Conservation (phyloP, 2,113 vertebrate genomes). For the Aptenodytes forsteri region DNA sequence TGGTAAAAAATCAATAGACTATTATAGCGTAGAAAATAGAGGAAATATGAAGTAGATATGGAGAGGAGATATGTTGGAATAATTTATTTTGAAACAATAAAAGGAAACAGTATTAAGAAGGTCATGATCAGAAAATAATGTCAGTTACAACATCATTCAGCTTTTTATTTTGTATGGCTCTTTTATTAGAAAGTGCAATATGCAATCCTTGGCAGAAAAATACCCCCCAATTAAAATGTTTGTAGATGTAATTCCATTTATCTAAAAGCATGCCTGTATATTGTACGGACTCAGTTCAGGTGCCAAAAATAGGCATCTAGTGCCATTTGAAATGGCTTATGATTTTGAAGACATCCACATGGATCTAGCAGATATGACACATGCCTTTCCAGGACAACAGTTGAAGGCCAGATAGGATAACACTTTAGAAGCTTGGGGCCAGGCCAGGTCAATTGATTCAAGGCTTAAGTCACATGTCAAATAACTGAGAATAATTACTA, state of each 20-base stretch:
- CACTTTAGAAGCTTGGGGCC: background rate
- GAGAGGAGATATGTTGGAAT: background rate
- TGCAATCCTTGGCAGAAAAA: background rate
- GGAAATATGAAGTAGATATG: background rate
- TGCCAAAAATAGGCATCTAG: background rate
- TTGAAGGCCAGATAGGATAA: background rate
- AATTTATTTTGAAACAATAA: background rate
- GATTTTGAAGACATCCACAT: background rate
- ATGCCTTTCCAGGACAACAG: background rate
- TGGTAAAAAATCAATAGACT: background rate
- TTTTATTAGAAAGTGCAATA: background rate
- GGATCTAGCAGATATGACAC: background rate
- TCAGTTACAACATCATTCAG: background rate
- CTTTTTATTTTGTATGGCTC: background rate
- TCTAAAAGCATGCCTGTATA: background rate
- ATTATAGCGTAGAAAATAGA: background rate
- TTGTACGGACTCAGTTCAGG: background rate
- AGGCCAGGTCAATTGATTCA: background rate
- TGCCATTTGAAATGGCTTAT: background rate
- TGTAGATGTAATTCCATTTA: background rate
- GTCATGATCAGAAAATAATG: background rate
- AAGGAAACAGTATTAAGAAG: background rate
- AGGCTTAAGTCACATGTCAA: background rate
- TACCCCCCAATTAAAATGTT: background rate
- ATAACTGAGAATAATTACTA: constrained; percentile 35